These are phyloP conservation scores for Platanista minor DNA, from an alignment of 2,113 vertebrate genomes.

Conservation along the genomic window DNA sequence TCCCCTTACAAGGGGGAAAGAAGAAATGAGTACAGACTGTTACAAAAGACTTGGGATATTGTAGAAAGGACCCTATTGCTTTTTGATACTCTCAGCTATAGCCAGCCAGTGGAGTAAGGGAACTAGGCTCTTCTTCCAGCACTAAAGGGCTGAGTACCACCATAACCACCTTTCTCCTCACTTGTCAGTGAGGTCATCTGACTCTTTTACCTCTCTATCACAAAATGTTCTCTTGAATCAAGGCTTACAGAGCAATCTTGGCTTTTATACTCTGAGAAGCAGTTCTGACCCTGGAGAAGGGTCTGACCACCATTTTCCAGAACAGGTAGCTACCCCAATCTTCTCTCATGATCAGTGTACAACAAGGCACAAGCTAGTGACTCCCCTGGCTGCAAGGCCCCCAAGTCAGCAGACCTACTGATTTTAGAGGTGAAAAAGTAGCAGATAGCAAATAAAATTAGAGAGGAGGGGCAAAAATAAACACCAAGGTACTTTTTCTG, in stretches of 20 bases:
- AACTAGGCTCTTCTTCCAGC: neutral
- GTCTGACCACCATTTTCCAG: neutral
- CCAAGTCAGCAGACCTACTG: neutral
- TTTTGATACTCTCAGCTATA: neutral
- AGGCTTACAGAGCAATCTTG: neutral
- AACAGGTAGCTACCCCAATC: neutral
- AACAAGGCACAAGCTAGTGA: neutral
- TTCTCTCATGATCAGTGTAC: neutral
- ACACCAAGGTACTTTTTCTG: neutral
- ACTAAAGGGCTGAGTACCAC: neutral
- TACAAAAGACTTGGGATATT: neutral
- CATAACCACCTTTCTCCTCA: neutral
- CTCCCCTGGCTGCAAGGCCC: neutral
- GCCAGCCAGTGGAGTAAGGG: neutral
- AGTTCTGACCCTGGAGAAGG: neutral
- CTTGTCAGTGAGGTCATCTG: neutral
- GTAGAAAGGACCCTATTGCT: neutral
- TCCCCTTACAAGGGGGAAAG: neutral
- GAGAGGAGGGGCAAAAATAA: neutral
- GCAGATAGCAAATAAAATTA: neutral
- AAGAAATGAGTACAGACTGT: neutral
- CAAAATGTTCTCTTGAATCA: neutral
- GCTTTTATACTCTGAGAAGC: neutral
- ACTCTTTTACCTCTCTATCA: neutral
- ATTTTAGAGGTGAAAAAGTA: neutral